phyloP scores from a whole-genome alignment of 1,140 invertebrate genomes.

The Streblospio benedicti region DNA sequence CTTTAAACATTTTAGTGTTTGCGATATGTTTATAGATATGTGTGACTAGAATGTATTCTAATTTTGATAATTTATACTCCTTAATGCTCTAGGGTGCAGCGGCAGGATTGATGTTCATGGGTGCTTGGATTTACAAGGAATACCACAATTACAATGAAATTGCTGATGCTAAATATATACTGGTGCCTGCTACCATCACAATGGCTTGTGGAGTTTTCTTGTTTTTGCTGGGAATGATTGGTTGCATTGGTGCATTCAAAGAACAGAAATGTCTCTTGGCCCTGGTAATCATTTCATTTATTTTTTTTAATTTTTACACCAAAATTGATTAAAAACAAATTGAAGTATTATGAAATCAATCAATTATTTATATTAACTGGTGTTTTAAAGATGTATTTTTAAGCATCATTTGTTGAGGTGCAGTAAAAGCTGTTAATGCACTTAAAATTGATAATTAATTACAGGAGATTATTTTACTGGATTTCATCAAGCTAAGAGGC shows the following conservation, averaged over 20 bases:
- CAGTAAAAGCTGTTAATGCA: too few relatives aligned
- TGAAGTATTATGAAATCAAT: too few relatives aligned
- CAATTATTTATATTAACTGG: too few relatives aligned
- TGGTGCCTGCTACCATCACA: conserved; percentile 51
- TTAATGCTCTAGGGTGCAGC: conserved; percentile 33
- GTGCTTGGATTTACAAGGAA: conserved; percentile 37
- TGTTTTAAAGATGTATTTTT: too few relatives aligned
- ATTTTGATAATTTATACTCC: not conserved
- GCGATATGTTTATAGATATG: not conserved
- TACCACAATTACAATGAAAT: conserved; percentile 38
- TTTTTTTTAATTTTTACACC: not conserved
- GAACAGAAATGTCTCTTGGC: conserved; percentile 77
- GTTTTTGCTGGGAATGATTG: conserved; percentile 74
- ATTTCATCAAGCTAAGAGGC: too few relatives aligned
- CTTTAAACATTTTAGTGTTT: not conserved
- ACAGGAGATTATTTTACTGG: too few relatives aligned
- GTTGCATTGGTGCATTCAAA: conserved; percentile 75
- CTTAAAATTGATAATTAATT: too few relatives aligned
- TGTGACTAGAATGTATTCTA: not conserved
- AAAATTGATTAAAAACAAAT: too few relatives aligned
- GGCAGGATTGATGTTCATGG: conserved; percentile 34
- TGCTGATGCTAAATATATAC: conserved; percentile 29
- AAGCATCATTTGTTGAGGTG: too few relatives aligned
- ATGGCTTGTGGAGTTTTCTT: conserved; percentile 68
- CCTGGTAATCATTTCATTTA: conserved; percentile 54